Percentiles rank a stretch among this genome's conserved stretches.
Evolutionary conservation across 2,113 vertebrate species (phyloP).

Genomic region (Pygathrix nemaeus): DNA sequence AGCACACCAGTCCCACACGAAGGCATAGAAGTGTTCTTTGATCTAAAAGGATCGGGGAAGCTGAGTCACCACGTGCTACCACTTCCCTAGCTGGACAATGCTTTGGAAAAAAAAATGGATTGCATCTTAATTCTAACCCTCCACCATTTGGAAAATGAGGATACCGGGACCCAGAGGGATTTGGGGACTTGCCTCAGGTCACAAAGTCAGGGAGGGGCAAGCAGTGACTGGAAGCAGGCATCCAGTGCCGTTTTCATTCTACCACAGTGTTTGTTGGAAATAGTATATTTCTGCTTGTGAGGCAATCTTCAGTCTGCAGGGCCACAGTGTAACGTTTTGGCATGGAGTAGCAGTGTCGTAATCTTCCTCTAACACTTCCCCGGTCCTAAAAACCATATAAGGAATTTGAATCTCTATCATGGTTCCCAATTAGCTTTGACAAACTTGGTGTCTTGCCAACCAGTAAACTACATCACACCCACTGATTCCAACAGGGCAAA

Average conservation of each 20-base stretch:
- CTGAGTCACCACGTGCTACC: not conserved
- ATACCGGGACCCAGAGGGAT: not conserved
- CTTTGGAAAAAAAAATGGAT: not conserved
- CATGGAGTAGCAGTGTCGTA: not conserved
- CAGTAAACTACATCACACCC: conserved; percentile 39
- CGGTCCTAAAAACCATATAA: conserved; percentile 15
- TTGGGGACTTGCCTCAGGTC: not conserved
- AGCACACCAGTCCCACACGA: not conserved
- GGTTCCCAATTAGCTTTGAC: conserved; percentile 58
- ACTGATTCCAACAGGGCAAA: conserved; percentile 46
- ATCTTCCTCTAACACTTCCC: conserved; percentile 12
- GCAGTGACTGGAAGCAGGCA: not conserved
- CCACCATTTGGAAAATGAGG: conserved; percentile 29
- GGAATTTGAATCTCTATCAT: conserved; percentile 39
- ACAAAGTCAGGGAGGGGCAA: not conserved
- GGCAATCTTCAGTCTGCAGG: not conserved
- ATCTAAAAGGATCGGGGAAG: not conserved
- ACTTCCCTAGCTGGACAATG: not conserved
- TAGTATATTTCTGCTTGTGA: not conserved
- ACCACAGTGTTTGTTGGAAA: not conserved
- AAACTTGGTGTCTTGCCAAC: conserved; percentile 62
- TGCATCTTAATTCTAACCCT: not conserved
- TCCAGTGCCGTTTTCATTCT: not conserved
- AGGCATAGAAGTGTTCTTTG: not conserved
- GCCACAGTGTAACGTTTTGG: not conserved